Percentiles rank a stretch among this genome's conserved stretches.
These are phyloP conservation scores for Periophthalmus modestus DNA, from an alignment of 2,113 vertebrate genomes.

Conservation along the genomic window DNA sequence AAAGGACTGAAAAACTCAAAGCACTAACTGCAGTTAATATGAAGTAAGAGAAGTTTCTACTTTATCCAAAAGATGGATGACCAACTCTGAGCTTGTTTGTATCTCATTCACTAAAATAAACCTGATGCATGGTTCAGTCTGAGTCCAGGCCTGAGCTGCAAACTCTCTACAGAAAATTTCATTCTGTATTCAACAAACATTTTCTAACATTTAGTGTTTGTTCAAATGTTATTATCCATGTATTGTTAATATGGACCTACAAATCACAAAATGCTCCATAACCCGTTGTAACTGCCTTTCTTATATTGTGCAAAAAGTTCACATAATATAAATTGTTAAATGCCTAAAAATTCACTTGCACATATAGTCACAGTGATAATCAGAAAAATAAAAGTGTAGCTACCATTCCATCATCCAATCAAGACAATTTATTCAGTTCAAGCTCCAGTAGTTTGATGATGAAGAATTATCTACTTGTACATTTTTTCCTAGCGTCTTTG, in stretches of 20 bases:
- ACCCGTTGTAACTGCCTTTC: no score
- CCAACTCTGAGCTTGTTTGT: no score
- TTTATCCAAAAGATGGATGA: no score
- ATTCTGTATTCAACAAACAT: no score
- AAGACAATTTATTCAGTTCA: constrained; percentile 29
- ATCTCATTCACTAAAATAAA: no score
- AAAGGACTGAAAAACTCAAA: neutral
- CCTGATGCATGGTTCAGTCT: no score
- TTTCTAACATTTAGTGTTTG: no score
- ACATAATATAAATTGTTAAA: no score
- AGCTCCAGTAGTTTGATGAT: constrained; percentile 19
- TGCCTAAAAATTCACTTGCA: neutral
- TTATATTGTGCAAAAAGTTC: no score
- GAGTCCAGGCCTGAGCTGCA: no score
- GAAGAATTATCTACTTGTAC: constrained; percentile 33
- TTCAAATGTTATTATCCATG: neutral
- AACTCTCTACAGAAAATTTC: no score
- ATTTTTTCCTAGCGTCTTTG: constrained; percentile 3
- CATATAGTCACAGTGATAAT: constrained; percentile 24
- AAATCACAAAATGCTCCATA: neutral
- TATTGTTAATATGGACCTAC: neutral
- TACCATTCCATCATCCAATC: constrained; percentile 26
- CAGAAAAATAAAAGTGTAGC: constrained; percentile 3
- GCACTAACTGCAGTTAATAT: neutral
- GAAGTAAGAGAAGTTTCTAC: neutral